These are phyloP conservation scores for Triops longicaudatus DNA, from an alignment of 1,140 invertebrate genomes.

Conservation along the genomic window DNA sequence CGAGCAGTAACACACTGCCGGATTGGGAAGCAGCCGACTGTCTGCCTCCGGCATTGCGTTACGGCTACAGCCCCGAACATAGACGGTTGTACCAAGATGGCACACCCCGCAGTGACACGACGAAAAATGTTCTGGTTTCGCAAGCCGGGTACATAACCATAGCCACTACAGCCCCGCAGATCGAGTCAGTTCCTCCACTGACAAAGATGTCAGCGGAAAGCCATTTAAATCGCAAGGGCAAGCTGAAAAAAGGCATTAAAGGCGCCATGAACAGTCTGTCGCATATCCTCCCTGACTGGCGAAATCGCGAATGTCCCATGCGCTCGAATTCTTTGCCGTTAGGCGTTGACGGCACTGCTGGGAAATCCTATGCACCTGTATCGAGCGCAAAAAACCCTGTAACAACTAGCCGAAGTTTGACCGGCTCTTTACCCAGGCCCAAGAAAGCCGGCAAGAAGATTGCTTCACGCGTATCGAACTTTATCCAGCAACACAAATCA, in stretches of 20 bases:
- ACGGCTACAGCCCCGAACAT: background rate
- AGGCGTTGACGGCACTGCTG: background rate
- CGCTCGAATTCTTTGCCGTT: slow-evolving; percentile 43
- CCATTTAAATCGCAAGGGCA: slow-evolving; percentile 40
- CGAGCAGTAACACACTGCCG: background rate
- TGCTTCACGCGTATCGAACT: background rate
- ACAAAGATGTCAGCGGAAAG: background rate
- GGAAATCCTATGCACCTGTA: background rate
- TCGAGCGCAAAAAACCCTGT: background rate
- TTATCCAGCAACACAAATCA: background rate
- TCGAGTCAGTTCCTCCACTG: slow-evolving; percentile 21
- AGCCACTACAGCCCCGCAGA: slow-evolving; percentile 45
- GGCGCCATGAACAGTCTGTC: slow-evolving; percentile 68
- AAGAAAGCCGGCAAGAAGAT: background rate
- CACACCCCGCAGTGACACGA: background rate
- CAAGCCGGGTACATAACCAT: slow-evolving; percentile 74
- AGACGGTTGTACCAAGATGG: background rate
- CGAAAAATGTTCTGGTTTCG: slow-evolving; percentile 57
- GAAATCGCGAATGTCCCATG: slow-evolving; percentile 50
- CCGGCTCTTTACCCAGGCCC: background rate
- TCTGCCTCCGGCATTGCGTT: background rate
- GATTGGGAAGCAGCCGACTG: background rate
- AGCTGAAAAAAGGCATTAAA: slow-evolving; percentile 58
- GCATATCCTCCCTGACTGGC: slow-evolving; percentile 69
- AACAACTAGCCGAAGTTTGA: background rate